Evolutionary conservation across 2,888 invertebrate genomes (phyloP).

Genomic region (Unio delphinus): DNA sequence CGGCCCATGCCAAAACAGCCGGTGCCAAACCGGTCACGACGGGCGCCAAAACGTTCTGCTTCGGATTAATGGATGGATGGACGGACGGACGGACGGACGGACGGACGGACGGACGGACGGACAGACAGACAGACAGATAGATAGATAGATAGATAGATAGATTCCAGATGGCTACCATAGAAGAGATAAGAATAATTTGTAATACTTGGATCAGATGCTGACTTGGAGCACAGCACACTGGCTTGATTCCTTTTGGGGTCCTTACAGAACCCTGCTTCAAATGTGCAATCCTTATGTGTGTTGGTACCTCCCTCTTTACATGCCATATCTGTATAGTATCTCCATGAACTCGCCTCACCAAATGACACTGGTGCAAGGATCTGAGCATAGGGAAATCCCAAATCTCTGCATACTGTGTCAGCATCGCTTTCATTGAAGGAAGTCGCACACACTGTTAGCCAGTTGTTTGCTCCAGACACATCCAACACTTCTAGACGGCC

Average conservation of each 20-base stretch:
- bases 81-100: too few relatives aligned
- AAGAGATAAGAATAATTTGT: background rate
- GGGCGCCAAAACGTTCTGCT: too few relatives aligned
- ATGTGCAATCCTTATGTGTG: slow-evolving; percentile 30
- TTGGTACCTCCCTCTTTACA: slow-evolving; percentile 37
- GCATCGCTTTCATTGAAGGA: slow-evolving; percentile 44
- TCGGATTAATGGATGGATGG: too few relatives aligned
- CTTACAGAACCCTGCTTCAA: slow-evolving; percentile 17
- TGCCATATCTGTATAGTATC: slow-evolving; percentile 32
- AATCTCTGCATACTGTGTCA: slow-evolving; percentile 49
- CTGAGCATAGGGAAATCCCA: slow-evolving; percentile 41
- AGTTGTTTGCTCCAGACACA: slow-evolving; percentile 72
- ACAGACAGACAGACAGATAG: too few relatives aligned
- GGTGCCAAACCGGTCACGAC: too few relatives aligned
- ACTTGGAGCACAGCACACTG: slow-evolving; percentile 44
- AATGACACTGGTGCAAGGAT: slow-evolving; percentile 41
- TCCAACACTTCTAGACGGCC: slow-evolving; percentile 32
- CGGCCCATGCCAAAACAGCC: too few relatives aligned
- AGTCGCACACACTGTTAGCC: slow-evolving; percentile 84
- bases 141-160: too few relatives aligned
- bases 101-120: too few relatives aligned
- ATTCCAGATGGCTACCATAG: too few relatives aligned
- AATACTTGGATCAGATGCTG: slow-evolving; percentile 25
- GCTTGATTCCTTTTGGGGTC: slow-evolving; percentile 41
- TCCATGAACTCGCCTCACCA: slow-evolving; percentile 26